These are phyloP conservation scores for Chaitophorus viminalis DNA, from an alignment of 2,888 invertebrate genomes.

Conservation along the genomic window DNA sequence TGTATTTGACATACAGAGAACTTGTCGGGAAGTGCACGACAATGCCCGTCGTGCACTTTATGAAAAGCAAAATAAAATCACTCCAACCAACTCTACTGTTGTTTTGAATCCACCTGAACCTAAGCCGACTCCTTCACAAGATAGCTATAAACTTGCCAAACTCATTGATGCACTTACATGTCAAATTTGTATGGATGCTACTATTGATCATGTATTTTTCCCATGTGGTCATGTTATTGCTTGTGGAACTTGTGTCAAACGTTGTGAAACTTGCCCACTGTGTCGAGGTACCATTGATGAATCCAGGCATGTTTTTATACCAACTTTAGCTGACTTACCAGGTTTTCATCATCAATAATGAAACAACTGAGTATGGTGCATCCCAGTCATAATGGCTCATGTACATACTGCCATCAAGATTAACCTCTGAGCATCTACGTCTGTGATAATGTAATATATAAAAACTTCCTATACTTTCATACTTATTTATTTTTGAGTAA, in stretches of 20 bases:
- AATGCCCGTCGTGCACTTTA: conserved; percentile 82
- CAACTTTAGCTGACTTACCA: conserved; percentile 67
- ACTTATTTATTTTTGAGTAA: conserved; percentile 49
- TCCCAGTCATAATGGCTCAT: neutral
- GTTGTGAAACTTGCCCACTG: conserved; percentile 80
- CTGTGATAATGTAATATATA: conserved; percentile 57
- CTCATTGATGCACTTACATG: conserved; percentile 80
- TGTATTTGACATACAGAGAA: conserved; percentile 89
- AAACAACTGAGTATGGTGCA: neutral
- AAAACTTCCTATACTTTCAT: conserved; percentile 61
- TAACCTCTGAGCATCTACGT: conserved; percentile 27
- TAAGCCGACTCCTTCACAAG: conserved; percentile 44
- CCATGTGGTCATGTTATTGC: conserved; percentile 91
- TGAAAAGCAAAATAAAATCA: conserved; percentile 67
- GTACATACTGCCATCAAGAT: neutral
- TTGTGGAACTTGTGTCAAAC: conserved; percentile 79
- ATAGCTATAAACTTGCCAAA: conserved; percentile 70
- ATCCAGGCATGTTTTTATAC: conserved; percentile 78
- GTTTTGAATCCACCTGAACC: neutral
- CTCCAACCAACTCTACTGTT: conserved; percentile 35
- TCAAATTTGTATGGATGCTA: conserved; percentile 87
- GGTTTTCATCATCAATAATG: conserved; percentile 35
- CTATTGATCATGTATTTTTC: conserved; percentile 84
- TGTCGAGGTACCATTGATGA: conserved; percentile 79
- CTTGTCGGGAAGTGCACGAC: conserved; percentile 90